Percentiles rank a stretch among this genome's conserved stretches.
These are phyloP conservation scores for Alethe diademata DNA, from an alignment of 2,113 vertebrate genomes.

Conservation along the genomic window DNA sequence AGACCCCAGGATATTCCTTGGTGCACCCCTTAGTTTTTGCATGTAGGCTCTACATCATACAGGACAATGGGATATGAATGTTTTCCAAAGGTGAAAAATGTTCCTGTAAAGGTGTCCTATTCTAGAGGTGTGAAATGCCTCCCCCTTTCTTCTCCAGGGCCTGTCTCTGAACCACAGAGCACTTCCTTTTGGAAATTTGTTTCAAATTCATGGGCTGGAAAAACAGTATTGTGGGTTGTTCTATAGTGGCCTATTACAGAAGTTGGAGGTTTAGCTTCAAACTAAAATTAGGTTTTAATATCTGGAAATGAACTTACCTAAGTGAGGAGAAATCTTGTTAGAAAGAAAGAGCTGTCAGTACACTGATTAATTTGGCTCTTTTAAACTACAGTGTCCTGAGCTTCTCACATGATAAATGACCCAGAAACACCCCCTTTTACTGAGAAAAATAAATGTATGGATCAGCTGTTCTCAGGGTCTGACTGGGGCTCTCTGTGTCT, in stretches of 20 bases:
- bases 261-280: neutral
- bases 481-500: neutral
- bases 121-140: neutral
- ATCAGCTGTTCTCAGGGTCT: neutral
- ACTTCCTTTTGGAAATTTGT: neutral
- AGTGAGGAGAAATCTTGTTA: neutral
- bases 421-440: neutral
- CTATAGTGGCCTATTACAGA: neutral
- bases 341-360: neutral
- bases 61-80: neutral
- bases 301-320: neutral
- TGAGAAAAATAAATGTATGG: neutral
- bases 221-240: neutral
- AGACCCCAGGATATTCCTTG: neutral
- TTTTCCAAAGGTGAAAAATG: neutral
- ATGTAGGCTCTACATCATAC: too few relatives aligned
- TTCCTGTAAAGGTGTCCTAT: neutral
- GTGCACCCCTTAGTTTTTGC: neutral
- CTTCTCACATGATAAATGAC: neutral
- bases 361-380: neutral
- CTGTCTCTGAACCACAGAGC: neutral
- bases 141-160: neutral
- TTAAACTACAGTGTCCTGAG: neutral
- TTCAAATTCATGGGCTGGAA: neutral
- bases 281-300: neutral